Evolutionary conservation across 2,888 invertebrate species (phyloP), one percentile per base, ranked within the genome.

Genomic region (Falcaria lacertinaria): DNA sequence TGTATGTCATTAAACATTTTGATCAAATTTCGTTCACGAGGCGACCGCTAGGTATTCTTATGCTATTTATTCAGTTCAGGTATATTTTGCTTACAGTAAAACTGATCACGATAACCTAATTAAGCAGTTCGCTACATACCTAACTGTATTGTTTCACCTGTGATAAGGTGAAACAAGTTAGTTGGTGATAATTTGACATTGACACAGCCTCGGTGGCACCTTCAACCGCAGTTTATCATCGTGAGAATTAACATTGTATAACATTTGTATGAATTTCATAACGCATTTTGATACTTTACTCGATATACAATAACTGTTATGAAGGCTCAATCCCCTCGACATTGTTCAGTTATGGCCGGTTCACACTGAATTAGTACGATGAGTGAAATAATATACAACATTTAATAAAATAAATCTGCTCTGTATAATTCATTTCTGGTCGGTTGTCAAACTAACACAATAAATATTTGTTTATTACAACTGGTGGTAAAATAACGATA

Each of bases 161-260:
- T n/a, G n/a, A n/a, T n/a, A n/a, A n/a, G n/a, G n/a, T n/a, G n/a
- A 22, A 37, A 22, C 37, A 37, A n/a, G n/a, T 22, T 5, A 2
- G 11, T 13, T 22, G 14, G 25, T 22, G 37, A 37, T 37, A 37
- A 37, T 37, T 15, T 55, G 54, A 53, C 56, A 52, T 63, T 61
- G 51, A 44, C 38, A 34, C 49, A 41, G 39, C 39, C 43, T 40
- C 37, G 34, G 41, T 35, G 41, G 35, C 42, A 32, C 45, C 46
- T 44, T 45, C 45, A 37, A 17, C 15, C 33, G 34, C 34, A 47
- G 28, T 28, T 45, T 46, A 40, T 45, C 41, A 38, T 35, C 43
- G 43, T 50, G 59, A 54, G 52, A 52, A 46, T 41, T 45, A 42
- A 34, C 37, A 57, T 66, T 61, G 54, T 64, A 60, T 64, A 60